phyloP scores from a whole-genome alignment of 2,113 vertebrate species.

The Gopherus flavomarginatus region DNA sequence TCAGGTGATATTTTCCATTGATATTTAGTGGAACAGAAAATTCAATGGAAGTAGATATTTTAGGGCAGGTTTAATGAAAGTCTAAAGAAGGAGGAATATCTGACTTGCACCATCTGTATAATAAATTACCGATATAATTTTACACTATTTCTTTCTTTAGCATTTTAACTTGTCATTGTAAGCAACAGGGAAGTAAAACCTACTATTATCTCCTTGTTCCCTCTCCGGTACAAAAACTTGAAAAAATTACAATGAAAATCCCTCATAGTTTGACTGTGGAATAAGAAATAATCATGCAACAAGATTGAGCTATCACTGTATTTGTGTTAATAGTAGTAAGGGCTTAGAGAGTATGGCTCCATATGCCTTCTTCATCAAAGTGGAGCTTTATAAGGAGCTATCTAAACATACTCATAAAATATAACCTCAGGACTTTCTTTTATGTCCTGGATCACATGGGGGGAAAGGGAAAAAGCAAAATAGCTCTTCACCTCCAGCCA shows the following conservation, averaged over 20 bases:
- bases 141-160: not conserved
- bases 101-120: not conserved
- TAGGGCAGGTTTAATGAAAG: not conserved
- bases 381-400: constrained; percentile 43
- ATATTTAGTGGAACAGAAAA: not conserved
- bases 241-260: not conserved
- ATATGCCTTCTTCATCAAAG: not conserved
- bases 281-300: not conserved
- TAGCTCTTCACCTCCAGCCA: constrained; percentile 14
- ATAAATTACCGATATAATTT: not conserved
- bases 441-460: constrained; percentile 15
- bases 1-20: not conserved
- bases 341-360: not conserved
- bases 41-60: not conserved
- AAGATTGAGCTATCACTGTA: constrained; percentile 24
- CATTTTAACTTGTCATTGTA: not conserved
- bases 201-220: not conserved
- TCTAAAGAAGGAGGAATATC: not conserved
- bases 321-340: constrained; percentile 26
- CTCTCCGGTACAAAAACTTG: not conserved
- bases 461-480: constrained; percentile 2
- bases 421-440: constrained; percentile 43
- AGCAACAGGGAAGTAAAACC: not conserved
- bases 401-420: constrained; percentile 9
- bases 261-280: not conserved